These are phyloP conservation scores for Loxodonta africana DNA, from an alignment of 2,113 vertebrate genomes.

Conservation along the genomic window DNA sequence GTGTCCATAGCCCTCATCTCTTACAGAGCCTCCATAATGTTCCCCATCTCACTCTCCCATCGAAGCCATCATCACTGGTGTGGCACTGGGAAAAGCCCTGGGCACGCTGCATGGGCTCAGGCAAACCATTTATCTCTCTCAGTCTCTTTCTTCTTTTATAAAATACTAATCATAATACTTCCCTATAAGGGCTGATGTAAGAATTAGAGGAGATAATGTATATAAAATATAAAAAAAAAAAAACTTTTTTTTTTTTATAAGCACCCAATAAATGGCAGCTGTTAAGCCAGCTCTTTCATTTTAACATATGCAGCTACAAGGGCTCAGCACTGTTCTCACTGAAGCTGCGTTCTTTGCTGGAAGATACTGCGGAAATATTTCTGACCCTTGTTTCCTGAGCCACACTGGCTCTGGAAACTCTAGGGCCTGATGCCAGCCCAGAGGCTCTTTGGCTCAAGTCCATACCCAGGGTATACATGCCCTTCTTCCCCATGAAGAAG, in stretches of 20 bases:
- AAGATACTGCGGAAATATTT: background rate
- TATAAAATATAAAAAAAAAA: no score
- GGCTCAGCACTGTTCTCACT: background rate
- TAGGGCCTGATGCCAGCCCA: background rate
- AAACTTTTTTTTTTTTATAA: background rate
- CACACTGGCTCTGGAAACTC: background rate
- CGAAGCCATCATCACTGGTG: background rate
- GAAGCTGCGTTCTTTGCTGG: background rate
- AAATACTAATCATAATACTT: background rate
- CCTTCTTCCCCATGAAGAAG: background rate
- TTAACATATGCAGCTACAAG: fast-evolving
- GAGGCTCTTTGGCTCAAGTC: background rate
- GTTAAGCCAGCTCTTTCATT: background rate
- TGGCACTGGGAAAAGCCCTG: background rate
- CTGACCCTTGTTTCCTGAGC: background rate
- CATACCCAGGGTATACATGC: background rate
- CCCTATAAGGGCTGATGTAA: background rate
- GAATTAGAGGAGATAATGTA: background rate
- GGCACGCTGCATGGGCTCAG: background rate
- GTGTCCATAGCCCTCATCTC: background rate
- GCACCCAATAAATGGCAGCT: background rate
- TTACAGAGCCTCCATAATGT: background rate
- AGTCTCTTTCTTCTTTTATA: background rate
- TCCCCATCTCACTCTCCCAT: background rate
- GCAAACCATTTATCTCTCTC: background rate